phyloP scores from a whole-genome alignment of 2,888 invertebrate genomes.

The Zonitis immaculata region DNA sequence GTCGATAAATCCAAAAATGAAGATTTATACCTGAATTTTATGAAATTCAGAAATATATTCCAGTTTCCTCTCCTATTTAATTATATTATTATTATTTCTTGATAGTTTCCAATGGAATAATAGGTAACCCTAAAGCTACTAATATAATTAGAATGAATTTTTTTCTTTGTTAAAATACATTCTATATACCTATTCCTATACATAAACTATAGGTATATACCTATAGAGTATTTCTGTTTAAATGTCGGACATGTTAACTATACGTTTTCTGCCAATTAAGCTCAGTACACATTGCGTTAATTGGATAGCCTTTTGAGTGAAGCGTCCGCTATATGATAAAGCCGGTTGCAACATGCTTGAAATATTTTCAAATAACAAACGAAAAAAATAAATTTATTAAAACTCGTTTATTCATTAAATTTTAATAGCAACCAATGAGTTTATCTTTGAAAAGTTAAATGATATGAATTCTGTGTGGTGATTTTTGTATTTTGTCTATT shows the following conservation, averaged over 20 bases:
- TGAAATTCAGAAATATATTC: too few relatives aligned
- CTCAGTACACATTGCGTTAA: slow-evolving; percentile 11
- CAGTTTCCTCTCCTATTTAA: too few relatives aligned
- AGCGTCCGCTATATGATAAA: slow-evolving; percentile 1
- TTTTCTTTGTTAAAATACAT: too few relatives aligned
- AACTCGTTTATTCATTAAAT: slow-evolving; percentile 11
- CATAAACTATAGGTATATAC: too few relatives aligned
- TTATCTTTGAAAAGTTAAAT: background rate
- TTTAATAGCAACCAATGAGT: slow-evolving; percentile 6
- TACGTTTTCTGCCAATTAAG: slow-evolving; percentile 7
- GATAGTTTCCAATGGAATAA: too few relatives aligned
- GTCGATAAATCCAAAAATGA: too few relatives aligned
- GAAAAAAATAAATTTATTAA: slow-evolving; percentile 7
- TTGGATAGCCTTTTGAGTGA: slow-evolving; percentile 6
- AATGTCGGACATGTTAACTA: background rate
- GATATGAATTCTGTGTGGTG: background rate
- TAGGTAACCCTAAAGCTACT: too few relatives aligned
- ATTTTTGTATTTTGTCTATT: too few relatives aligned
- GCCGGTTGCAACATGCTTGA: slow-evolving; percentile 7
- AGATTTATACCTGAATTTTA: too few relatives aligned
- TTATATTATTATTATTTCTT: too few relatives aligned
- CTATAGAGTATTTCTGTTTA: background rate
- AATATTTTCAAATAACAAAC: slow-evolving; percentile 8
- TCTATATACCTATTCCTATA: background rate
- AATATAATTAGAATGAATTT: too few relatives aligned